These are phyloP conservation scores for Hemiscyllium ocellatum DNA, from an alignment of 2,113 vertebrate species.

Conservation along the genomic window DNA sequence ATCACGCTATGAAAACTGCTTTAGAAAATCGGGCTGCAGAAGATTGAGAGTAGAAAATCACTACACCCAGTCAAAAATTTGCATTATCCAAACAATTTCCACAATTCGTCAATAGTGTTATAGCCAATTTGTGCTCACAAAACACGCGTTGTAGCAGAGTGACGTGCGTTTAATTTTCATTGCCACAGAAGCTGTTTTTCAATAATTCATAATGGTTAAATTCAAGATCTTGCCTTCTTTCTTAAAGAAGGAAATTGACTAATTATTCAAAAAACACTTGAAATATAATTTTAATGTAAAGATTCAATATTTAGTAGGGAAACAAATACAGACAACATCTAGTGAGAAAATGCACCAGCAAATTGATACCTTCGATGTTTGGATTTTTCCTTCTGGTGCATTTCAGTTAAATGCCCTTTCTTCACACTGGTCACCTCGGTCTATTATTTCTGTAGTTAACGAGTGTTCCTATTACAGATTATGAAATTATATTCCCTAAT, in stretches of 20 bases:
- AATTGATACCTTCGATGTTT: not conserved
- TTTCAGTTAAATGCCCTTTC: not conserved
- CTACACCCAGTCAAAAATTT: too few species aligned
- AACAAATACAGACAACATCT: not conserved
- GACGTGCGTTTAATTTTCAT: not conserved
- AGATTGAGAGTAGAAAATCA: too few species aligned
- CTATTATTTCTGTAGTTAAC: not conserved
- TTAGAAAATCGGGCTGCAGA: too few species aligned
- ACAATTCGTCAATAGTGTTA: too few species aligned
- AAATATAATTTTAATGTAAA: not conserved
- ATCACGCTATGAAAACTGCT: too few species aligned
- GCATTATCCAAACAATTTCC: too few species aligned
- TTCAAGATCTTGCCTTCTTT: not conserved
- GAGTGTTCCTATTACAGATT: not conserved
- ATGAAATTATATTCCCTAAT: not conserved
- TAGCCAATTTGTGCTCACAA: too few species aligned
- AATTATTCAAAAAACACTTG: not conserved
- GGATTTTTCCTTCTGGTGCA: not conserved
- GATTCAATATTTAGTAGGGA: not conserved
- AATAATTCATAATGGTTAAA: not conserved
- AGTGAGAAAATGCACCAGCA: not conserved
- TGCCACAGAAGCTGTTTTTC: not conserved
- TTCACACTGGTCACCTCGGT: not conserved
- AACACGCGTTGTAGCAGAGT: too few species aligned
- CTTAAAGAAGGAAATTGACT: not conserved